Evolutionary conservation across 2,113 vertebrate genomes (phyloP), one percentile per base, ranked within the genome.

Genomic region (Grammomys dolichurus): DNA sequence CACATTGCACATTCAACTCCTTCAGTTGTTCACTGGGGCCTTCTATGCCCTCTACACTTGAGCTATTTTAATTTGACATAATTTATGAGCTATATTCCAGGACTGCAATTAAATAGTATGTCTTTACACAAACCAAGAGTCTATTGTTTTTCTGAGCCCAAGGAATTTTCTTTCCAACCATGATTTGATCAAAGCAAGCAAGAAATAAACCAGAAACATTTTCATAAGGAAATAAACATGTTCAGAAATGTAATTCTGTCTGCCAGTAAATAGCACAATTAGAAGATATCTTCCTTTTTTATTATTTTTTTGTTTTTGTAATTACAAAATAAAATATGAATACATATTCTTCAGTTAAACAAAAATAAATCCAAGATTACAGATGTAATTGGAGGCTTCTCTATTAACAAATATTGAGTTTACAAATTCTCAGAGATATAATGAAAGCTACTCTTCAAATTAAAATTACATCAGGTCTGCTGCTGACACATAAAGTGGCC

Each of bases 271-370:
- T 90, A 93, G 48, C 65, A 86, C 85, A 73, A 95, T 93, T 92
- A 95, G 46, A 94, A 82, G 60, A 54, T 76, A 73, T 90, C 70
- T 92, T 97, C 78, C 51, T 87, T 93, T 92, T 70, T 91, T 89
- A 72, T 94, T 89, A 73, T 93, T 87, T 69, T 93, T 77, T 96
- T 92, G 87, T 1, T 96, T 96, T 95, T 92, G 43, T 95, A 94
- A 96, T 96, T 95, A 92, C 60, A 94, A 97, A 95, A 73, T 93
- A 93, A 96, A 95, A 91, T 77, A 88, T 91, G 95, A 96, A 88
- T 67, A 43, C 60, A 77, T 67, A 51, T 36, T 73, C 33, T 77
- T 70, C 84, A 93, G 90, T 90, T 85, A 93, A 93, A 92, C 85
- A 93, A 85, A 90, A 87, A 94, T 90, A 93, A 95, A 91, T 90